Base-by-base conservation (phyloP, 1,140 invertebrate species). In the Danaus plexippus region DNA sequence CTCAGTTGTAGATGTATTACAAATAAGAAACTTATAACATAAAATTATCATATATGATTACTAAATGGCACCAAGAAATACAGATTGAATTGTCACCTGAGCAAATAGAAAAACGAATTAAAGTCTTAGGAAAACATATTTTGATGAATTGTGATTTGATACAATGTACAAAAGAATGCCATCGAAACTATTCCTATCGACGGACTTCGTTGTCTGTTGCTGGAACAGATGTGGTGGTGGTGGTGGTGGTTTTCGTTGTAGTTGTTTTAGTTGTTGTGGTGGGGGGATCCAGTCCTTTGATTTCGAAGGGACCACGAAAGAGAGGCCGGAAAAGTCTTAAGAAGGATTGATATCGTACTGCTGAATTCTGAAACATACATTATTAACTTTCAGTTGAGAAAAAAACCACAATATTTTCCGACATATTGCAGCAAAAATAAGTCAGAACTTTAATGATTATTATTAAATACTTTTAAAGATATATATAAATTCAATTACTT, bases 281-380 rank as follows among this genome's bases (percentile, higher is more conserved):
- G 40, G 88, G 71, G 11, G 89, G 88, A 58, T 90, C 87, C n/a
- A 89, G 85, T 1, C 91, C 91, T 67, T 91, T 91, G 52, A 92
- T 91, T 46, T 90, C 88, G 63, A 92, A 89, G 9, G 85, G 87
- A n/a, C 91, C 90, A 1, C 90, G 88, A 74, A 92, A 92, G 32
- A 92, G 66, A 0, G 91, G 91, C 53, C 91, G 91, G 71, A 93
- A 92, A 9, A 91, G 82, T 22, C 92, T 86, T 48, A 92, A 74
- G 63, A 92, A 87, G 1, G 88, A 89, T 61, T 91, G 89, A 57
- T 92, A 92, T 47, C 91, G 88, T 48, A 90, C 90, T 9, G 92
- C 91, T n/a, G 91, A 91, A 66, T 91, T 92, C 92, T 92, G 87
- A n/a, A 89, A 89, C 46, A 52, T 9, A 32, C 22, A 32, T 32